Evolutionary conservation across 2,888 invertebrate species (phyloP).

Genomic region (Sphaerophoria rueppellii): DNA sequence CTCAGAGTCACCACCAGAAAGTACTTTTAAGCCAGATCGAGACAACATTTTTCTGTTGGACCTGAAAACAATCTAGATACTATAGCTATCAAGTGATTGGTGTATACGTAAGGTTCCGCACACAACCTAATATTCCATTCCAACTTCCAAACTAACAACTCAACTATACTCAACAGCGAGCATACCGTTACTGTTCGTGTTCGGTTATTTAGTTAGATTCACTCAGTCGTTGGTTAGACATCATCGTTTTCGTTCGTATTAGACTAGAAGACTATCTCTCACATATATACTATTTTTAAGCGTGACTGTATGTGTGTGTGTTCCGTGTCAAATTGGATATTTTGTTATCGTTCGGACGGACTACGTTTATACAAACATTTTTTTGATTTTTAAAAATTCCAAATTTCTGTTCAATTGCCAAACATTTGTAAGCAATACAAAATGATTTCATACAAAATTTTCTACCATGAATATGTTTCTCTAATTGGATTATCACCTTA

Average conservation of each 20-base stretch:
- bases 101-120: background rate
- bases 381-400: conserved; percentile 20
- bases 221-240: conserved; percentile 65
- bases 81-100: background rate
- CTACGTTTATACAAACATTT: conserved; percentile 46
- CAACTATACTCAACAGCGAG: conserved; percentile 20
- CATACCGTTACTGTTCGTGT: conserved; percentile 44
- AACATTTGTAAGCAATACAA: no score
- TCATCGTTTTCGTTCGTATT: conserved; percentile 69
- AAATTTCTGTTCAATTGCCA: background rate
- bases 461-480: conserved; percentile 42
- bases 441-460: conserved; percentile 1
- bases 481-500: conserved; percentile 62
- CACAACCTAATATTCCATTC: conserved; percentile 15
- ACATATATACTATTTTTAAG: conserved; percentile 45
- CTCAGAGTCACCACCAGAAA: conserved; percentile 44
- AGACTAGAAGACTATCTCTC: conserved; percentile 28
- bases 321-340: conserved; percentile 64
- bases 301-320: conserved; percentile 45
- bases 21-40: conserved; percentile 32
- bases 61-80: conserved; percentile 37
- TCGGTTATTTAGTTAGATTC: conserved; percentile 54
- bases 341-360: conserved; percentile 49
- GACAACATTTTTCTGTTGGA: conserved; percentile 50
- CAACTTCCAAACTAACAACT: conserved; percentile 48